Evolutionary conservation across 2,888 invertebrate species (phyloP), one percentile per base, ranked within the genome.

Genomic region (Drosophila mimetica): DNA sequence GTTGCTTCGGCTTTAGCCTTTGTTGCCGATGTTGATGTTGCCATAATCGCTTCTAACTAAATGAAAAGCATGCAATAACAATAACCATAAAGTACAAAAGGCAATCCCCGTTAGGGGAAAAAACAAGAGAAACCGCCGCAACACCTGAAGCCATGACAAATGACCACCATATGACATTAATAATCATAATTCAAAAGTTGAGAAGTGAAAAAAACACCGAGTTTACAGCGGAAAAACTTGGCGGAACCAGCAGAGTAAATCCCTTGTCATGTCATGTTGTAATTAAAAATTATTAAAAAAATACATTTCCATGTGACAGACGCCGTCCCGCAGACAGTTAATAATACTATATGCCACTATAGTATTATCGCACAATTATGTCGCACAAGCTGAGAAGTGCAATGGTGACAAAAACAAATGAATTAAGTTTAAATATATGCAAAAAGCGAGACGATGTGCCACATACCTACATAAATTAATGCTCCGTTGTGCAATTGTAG

Each of bases 101-200:
- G 65, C 64, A 72, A 76, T 75, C 75, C 60, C 60, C 75, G 75
- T 61, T 59, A 55, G 51, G 37, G 57, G 22, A n/a, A 41, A 41
- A 25, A 52, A 50, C 59, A 61, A 61, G 53, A 65, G 48, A 44
- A 30, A 30, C 30, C 30, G 42, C 48, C 20, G 20, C 47, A 44
- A 37, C 42, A 44, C 52, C 52, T 44, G 50, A 60, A 50, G 74
- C 70, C 71, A 70, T 87, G 87, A 82, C 88, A 87, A 82, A 76
- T 82, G 88, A 77, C 76, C 86, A 82, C 76, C 84, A 72, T 77
- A 83, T 86, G 81, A 86, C 81, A 84, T 84, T 86, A 82, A 82
- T 82, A 82, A 86, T 82, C 78, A 86, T 83, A 86, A 86, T 75
- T 82, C 73, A 81, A 85, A 76, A 73, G 75, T 75, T 76, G 64